These are phyloP conservation scores for Pundamilia nyererei DNA, from an alignment of 2,113 vertebrate species.

Conservation along the genomic window DNA sequence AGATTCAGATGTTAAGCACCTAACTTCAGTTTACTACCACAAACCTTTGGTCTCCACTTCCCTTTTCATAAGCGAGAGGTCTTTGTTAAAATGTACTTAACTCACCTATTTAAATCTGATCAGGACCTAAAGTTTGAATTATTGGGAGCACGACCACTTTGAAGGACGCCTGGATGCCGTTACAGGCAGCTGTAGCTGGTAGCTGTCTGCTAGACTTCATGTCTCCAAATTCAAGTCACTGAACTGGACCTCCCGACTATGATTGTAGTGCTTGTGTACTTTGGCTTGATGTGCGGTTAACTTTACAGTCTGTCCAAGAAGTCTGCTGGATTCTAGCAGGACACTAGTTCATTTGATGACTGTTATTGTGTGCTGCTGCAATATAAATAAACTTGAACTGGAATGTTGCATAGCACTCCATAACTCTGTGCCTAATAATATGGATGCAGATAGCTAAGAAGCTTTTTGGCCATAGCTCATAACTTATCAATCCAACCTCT, in stretches of 20 bases:
- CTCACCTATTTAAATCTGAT: neutral
- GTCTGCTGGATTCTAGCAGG: neutral
- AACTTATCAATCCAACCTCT: neutral
- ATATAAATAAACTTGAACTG: neutral
- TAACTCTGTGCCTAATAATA: neutral
- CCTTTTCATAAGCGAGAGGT: neutral
- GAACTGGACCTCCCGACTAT: neutral
- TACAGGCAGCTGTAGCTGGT: neutral
- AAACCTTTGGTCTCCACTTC: neutral
- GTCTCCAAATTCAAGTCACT: neutral
- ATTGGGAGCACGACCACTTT: neutral
- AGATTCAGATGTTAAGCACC: neutral
- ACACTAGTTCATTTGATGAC: neutral
- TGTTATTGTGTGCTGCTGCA: neutral
- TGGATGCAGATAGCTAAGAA: neutral
- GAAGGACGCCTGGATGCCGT: rapidly evolving
- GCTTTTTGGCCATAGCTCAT: neutral
- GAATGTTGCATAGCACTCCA: neutral
- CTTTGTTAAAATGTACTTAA: neutral
- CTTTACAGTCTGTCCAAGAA: neutral
- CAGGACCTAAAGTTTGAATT: neutral
- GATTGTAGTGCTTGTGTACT: neutral
- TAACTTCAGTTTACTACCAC: neutral
- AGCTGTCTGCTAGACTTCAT: neutral
- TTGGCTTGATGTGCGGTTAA: neutral